These are phyloP conservation scores for Agrochola macilenta DNA, from an alignment of 2,888 invertebrate genomes.

Conservation along the genomic window DNA sequence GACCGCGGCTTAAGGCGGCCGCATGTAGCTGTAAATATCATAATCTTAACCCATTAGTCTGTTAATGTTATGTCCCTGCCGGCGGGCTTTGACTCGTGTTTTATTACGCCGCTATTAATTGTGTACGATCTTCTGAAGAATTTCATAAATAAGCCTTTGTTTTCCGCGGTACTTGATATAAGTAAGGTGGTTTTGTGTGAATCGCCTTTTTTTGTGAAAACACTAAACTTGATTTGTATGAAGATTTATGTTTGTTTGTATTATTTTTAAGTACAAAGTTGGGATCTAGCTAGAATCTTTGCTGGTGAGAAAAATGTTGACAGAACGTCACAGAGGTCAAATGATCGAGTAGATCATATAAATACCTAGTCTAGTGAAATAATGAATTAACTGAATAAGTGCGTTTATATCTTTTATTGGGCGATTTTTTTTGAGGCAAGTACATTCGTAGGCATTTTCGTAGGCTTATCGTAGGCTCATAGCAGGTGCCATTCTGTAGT, in stretches of 20 bases:
- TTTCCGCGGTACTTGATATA: conserved; percentile 56
- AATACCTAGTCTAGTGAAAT: not conserved
- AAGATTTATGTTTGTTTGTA: conserved; percentile 24
- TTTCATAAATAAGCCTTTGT: conserved; percentile 71
- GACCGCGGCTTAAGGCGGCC: conserved; percentile 78
- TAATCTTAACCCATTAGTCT: conserved; percentile 88
- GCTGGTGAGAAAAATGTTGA: not conserved
- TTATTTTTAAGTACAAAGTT: not conserved
- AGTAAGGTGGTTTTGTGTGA: conserved; percentile 49
- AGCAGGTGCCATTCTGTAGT: not conserved
- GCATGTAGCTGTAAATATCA: conserved; percentile 88
- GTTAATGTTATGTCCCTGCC: conserved; percentile 87
- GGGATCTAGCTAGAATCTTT: conserved; percentile 11
- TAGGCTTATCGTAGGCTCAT: not conserved
- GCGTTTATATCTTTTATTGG: conserved; percentile 15
- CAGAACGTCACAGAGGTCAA: not conserved
- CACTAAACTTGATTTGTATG: conserved; percentile 17
- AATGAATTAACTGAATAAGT: not conserved
- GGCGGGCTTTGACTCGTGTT: conserved; percentile 83
- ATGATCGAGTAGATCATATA: not conserved
- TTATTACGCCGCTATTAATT: conserved; percentile 86
- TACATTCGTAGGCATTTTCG: not conserved
- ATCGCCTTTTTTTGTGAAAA: conserved; percentile 43
- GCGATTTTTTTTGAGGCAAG: not conserved
- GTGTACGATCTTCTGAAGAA: conserved; percentile 76